Base-by-base conservation (phyloP, 2,888 invertebrate species). In the Empis stercorea region DNA sequence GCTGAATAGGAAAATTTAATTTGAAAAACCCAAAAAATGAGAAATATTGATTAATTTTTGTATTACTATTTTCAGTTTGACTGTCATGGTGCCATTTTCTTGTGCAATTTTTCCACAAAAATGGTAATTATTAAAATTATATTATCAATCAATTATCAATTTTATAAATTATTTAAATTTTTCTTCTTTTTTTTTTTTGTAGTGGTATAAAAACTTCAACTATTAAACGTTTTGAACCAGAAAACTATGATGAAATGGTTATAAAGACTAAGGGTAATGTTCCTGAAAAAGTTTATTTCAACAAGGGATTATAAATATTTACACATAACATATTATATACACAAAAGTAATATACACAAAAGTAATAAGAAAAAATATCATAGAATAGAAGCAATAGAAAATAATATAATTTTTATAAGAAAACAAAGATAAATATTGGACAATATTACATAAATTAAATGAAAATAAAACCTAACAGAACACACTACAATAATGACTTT, bases 1-100 rank as follows among this genome's bases (percentile, higher is more conserved):
- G n/a, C n/a, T n/a, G n/a, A n/a, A n/a, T n/a, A n/a, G n/a, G n/a
- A n/a, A n/a, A n/a, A n/a, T n/a, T n/a, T n/a, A n/a, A n/a, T n/a
- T n/a, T n/a, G n/a, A n/a, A n/a, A n/a, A n/a, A n/a, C n/a, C n/a
- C n/a, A n/a, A n/a, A n/a, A n/a, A n/a, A n/a, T n/a, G n/a, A n/a
- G 11, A 23, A 2, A n/a, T 10, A 23, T 41, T 15, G 36, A 32
- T 23, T 23, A 32, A 20, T 36, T 37, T 30, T 46, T 46, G 5
- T 30, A 46, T 36, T 16, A 39, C 10, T 41, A 30, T 54, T 75
- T 79, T 52, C 69, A 89, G 89, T 67, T 70, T 91, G 30, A 74
- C 80, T 0, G 77, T 89, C 53, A 92, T 91, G 88, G 89, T 89
- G 51, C 92, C 91, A 5, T 79, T 82, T 1, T 88, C 86, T 0